Evolutionary conservation across 2,888 invertebrate genomes (phyloP), one percentile per base, ranked within the genome.

Genomic region (Seira sanloemensis): DNA sequence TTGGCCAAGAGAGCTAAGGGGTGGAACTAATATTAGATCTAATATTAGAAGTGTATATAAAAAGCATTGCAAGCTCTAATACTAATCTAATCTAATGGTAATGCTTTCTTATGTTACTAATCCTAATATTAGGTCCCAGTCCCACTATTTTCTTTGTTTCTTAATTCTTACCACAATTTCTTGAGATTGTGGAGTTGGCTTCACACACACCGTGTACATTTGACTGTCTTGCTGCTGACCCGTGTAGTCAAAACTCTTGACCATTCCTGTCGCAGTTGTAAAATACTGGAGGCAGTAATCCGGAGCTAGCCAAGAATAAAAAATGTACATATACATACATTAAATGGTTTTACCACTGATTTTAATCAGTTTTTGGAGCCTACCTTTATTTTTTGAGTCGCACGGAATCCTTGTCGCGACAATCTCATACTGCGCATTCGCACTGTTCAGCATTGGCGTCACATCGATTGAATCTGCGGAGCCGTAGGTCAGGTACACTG

Each of bases 401-500:
- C 86, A 86, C 0, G 86, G 81, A 50, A 86, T 86, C 23, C 27
- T 74, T 0, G 86, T 82, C 0, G 82, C 82, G 1, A 78, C 26
- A 21, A 86, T 86, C 19, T 25, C 50, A 27, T 77, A 81, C 0
- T 54, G 18, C 1, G 7, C 26, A 23, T 37, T 21, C 16, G 0
- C 4, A 16, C 1, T 19, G 23, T 26, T 73, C 0, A 78, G 16
- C 1, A 65, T 21, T 12, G 77, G 68, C 1, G 50, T 74, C 0
- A 87, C 37, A 9, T 78, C 79, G 26, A 87, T 87, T 9, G 46
- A 12, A 27, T 87, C 87, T 26, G 67, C 24, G 12, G 27, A 54
- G 26, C 78, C 87, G 24, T 58, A 87, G 7, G 83, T 71, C 1
- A 87, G 62, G 68, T 87, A 87, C 85, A 87, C 87, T 86, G 68